Percentiles rank a stretch among this genome's conserved stretches.
These are phyloP conservation scores for Drosophila diplacantha DNA, from an alignment of 2,888 invertebrate species.

Conservation along the genomic window DNA sequence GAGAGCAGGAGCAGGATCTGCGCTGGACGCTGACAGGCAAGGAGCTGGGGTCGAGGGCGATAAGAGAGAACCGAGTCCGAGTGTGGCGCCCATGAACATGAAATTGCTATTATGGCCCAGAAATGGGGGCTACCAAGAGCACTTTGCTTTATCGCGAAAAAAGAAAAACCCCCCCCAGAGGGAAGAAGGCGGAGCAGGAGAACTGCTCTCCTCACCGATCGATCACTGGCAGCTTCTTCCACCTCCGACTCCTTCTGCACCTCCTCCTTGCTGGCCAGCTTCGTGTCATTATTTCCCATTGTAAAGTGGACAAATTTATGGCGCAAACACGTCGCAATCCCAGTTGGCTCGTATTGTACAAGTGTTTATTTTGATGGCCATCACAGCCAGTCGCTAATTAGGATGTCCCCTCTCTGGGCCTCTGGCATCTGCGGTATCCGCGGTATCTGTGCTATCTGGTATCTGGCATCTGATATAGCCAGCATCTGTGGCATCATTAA, in stretches of 20 bases:
- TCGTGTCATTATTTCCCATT: slow-evolving; percentile 61
- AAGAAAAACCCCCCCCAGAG: background rate
- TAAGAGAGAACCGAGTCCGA: slow-evolving; percentile 10
- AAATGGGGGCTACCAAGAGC: slow-evolving; percentile 27
- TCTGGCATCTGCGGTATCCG: too few species aligned
- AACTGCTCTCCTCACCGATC: slow-evolving; percentile 7
- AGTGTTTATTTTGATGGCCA: slow-evolving; percentile 74
- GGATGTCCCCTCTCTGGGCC: slow-evolving; percentile 49
- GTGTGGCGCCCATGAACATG: slow-evolving; percentile 61
- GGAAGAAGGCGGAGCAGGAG: background rate
- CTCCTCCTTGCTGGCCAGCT: slow-evolving; percentile 7
- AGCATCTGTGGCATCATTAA: slow-evolving; percentile 53
- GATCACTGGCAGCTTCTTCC: slow-evolving; percentile 3
- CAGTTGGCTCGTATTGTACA: slow-evolving; percentile 63
- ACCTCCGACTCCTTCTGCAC: background rate
- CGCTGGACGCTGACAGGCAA: background rate
- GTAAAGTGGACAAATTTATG: slow-evolving; percentile 63
- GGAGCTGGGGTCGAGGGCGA: background rate
- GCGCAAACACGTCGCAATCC: slow-evolving; percentile 56
- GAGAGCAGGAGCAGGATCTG: background rate
- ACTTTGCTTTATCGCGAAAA: slow-evolving; percentile 32
- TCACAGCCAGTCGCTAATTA: slow-evolving; percentile 64
- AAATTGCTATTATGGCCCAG: slow-evolving; percentile 65
- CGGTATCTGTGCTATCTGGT: slow-evolving; percentile 1
- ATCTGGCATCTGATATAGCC: slow-evolving; percentile 9